Evolutionary conservation across 64 coral and sea anemone genomes (phyloP), one percentile per base, ranked within the genome.

Genomic region (Catalaphyllia jardinei): DNA sequence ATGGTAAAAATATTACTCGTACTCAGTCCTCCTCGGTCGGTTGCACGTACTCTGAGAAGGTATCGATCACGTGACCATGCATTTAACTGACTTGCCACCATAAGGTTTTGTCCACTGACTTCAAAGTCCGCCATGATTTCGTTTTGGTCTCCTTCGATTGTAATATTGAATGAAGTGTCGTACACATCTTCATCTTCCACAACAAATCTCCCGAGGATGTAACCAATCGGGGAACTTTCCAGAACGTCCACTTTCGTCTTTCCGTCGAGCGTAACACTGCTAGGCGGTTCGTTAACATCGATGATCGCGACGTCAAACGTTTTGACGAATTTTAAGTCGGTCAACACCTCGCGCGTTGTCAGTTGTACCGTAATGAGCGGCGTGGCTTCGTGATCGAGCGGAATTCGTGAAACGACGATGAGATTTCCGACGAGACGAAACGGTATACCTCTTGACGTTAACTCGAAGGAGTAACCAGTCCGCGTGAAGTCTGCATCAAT

Each of bases 211-310:
- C 94, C 94, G 54, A 95, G 17, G 13, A 62, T 50, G 33, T 89
- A 52, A 6, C 89, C 94, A 52, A 95, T 86, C 3, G 7, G 19
- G 10, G 31, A 77, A 67, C 24, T 84, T 60, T 95, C 94, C 20
- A 75, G n/a, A 31, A 95, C 60, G 30, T 25, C 57, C 14, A 77
- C 86, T 17, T 59, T 77, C 22, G 89, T 92, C 82, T 89, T 95
- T 20, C 94, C 90, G 38, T 92, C 79, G 12, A 95, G 64, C 25
- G 94, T 95, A 18, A 95, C 79, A 59, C 78, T 88, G 10, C 33
- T 88, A 11, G 94, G 94, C 10, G 94, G 24, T 27, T 96, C 94
- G 65, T 96, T 96, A 16, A 96, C 61, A 80, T 96, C 87, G 51
- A 87, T 96, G 42, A 93, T 61, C 10, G 89, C 73, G 8, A 96